Conservation (phyloP, 2,888 invertebrate genomes). For the Drosophila rellima region DNA sequence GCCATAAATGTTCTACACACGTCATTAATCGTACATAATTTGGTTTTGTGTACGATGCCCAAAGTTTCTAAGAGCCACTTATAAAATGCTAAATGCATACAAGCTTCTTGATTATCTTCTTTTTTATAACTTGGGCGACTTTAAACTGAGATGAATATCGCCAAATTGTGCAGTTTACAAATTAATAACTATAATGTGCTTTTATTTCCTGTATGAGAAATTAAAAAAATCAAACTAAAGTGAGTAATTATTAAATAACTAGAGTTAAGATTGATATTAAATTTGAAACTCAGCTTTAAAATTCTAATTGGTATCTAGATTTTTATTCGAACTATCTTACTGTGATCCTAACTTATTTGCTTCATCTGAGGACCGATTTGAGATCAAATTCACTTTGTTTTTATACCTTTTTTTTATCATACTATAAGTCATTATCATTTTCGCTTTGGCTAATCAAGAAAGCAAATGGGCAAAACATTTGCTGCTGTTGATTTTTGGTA, state of each 20-base stretch:
- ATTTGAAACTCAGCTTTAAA: neutral
- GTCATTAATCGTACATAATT: slow-evolving; percentile 50
- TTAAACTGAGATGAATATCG: slow-evolving; percentile 1
- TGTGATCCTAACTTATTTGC: slow-evolving; percentile 13
- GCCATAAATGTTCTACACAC: slow-evolving; percentile 56
- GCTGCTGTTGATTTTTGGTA: slow-evolving; percentile 24
- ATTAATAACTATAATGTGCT: too few species aligned
- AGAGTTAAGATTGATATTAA: too few species aligned
- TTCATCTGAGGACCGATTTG: slow-evolving; percentile 16
- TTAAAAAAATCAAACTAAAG: too few species aligned
- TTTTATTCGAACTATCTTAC: too few species aligned
- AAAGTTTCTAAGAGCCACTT: slow-evolving; percentile 14
- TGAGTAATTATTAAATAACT: neutral
- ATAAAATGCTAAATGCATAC: slow-evolving; percentile 27
- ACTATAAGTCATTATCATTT: slow-evolving; percentile 45
- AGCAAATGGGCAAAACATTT: slow-evolving; percentile 47
- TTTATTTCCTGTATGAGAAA: neutral
- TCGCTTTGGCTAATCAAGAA: slow-evolving; percentile 46
- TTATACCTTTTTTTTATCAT: slow-evolving; percentile 10
- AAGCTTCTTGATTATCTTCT: slow-evolving; percentile 13
- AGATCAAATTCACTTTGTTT: neutral
- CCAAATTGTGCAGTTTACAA: neutral
- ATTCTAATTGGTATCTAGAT: neutral
- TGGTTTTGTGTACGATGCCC: slow-evolving; percentile 16
- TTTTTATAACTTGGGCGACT: neutral